Evolutionary conservation across 2,113 vertebrate genomes (phyloP).

Genomic region (Dasyurus viverrinus): DNA sequence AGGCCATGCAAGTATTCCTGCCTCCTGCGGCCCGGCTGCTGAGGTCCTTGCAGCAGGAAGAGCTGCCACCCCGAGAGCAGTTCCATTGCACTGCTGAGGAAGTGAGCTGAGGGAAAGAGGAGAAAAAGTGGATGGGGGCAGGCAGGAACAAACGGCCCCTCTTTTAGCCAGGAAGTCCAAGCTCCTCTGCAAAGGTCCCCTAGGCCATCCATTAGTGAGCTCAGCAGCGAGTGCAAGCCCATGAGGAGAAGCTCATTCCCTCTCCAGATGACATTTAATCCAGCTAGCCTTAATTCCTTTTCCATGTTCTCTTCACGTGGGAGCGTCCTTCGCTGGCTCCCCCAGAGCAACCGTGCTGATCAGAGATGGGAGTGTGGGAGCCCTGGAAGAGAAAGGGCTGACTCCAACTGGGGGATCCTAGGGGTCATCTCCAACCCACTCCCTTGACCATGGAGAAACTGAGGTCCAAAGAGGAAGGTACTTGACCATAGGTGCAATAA

Average conservation of each 20-base stretch:
- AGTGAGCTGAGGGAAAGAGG: not conserved
- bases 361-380: constrained; percentile 34
- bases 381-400: constrained; percentile 4
- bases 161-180: constrained; percentile 59
- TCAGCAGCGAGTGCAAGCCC: constrained; percentile 51
- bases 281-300: constrained; percentile 59
- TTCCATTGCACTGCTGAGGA: not conserved
- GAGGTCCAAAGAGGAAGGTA: not conserved
- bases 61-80: not conserved
- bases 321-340: constrained; percentile 30
- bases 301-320: constrained; percentile 49
- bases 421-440: not conserved
- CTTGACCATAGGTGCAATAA: not conserved
- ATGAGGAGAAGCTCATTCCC: constrained; percentile 3
- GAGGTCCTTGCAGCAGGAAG: not conserved
- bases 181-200: constrained; percentile 43
- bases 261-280: constrained; percentile 58
- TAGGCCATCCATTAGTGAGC: constrained; percentile 49
- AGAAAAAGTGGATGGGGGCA: constrained; percentile 24
- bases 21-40: not conserved
- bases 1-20: not conserved
- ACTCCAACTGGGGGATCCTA: not conserved
- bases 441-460: not conserved
- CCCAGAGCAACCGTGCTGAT: not conserved
- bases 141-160: constrained; percentile 58